phyloP scores from a whole-genome alignment of 1,140 invertebrate species.

The Bombus superbus region DNA sequence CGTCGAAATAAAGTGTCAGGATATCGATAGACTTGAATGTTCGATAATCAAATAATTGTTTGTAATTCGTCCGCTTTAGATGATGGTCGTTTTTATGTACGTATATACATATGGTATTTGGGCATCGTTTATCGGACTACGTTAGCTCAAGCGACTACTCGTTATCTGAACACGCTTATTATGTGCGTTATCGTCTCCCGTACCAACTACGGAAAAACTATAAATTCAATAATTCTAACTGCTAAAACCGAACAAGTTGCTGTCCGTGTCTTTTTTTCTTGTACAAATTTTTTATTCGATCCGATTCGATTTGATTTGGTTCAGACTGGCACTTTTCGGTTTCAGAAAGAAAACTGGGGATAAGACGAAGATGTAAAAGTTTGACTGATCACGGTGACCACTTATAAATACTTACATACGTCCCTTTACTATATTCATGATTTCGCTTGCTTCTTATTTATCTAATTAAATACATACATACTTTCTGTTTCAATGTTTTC shows the following conservation, averaged over 20 bases:
- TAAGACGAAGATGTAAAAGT: neutral
- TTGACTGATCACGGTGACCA: neutral
- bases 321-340: neutral
- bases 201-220: conserved; percentile 65
- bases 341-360: neutral
- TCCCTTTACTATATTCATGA: neutral
- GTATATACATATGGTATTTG: neutral
- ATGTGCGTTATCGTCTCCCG: conserved; percentile 70
- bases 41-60: neutral
- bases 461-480: neutral
- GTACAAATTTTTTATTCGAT: neutral
- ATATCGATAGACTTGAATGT: neutral
- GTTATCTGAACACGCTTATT: conserved; percentile 73
- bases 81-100: neutral
- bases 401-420: neutral
- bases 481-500: neutral
- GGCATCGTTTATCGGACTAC: conserved; percentile 65
- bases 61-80: neutral
- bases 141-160: conserved; percentile 67
- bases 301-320: conserved; percentile 18
- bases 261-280: neutral
- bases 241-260: conserved; percentile 11
- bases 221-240: conserved; percentile 67
- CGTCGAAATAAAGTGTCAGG: neutral
- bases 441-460: neutral